Conservation (phyloP, 2,888 invertebrate species). For the Nycteola revayana region DNA sequence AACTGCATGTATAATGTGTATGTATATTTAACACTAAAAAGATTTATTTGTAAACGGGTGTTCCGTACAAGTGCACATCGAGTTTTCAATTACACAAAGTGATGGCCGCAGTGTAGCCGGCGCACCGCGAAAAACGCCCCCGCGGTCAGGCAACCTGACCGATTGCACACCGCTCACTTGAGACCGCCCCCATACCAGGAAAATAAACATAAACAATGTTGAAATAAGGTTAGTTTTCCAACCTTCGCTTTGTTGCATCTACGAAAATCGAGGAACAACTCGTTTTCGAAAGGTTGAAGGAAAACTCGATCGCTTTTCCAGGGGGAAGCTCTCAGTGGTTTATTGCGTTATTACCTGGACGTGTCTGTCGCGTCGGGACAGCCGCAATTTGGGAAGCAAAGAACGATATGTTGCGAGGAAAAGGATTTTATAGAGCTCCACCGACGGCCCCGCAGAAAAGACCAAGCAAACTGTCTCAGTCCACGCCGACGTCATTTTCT, state of each 20-base stretch:
- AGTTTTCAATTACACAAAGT: constrained; percentile 81
- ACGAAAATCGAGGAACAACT: constrained; percentile 67
- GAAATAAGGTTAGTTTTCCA: constrained; percentile 62
- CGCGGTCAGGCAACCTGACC: constrained; percentile 69
- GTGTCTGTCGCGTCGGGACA: constrained; percentile 75
- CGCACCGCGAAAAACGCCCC: constrained; percentile 68
- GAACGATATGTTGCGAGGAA: constrained; percentile 76
- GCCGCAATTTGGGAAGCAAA: constrained; percentile 77
- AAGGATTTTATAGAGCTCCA: constrained; percentile 73
- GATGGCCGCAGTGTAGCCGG: constrained; percentile 65
- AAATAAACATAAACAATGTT: constrained; percentile 52
- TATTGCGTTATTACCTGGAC: constrained; percentile 82
- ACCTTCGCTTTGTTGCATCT: constrained; percentile 37
- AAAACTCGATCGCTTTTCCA: constrained; percentile 81
- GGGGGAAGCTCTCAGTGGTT: constrained; percentile 80
- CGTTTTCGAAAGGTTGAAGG: constrained; percentile 75
- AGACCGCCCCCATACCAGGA: constrained; percentile 35
- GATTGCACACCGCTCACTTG: constrained; percentile 61
- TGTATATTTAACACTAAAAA: constrained; percentile 44
- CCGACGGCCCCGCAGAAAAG: constrained; percentile 56
- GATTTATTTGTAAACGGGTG: constrained; percentile 70
- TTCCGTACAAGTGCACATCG: constrained; percentile 75
- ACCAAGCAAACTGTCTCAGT: constrained; percentile 50
- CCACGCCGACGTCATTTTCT: constrained; percentile 71
- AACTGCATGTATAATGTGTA: too few relatives aligned